These are phyloP conservation scores for Morpho achilles DNA, from an alignment of 2,888 invertebrate genomes.

Conservation along the genomic window DNA sequence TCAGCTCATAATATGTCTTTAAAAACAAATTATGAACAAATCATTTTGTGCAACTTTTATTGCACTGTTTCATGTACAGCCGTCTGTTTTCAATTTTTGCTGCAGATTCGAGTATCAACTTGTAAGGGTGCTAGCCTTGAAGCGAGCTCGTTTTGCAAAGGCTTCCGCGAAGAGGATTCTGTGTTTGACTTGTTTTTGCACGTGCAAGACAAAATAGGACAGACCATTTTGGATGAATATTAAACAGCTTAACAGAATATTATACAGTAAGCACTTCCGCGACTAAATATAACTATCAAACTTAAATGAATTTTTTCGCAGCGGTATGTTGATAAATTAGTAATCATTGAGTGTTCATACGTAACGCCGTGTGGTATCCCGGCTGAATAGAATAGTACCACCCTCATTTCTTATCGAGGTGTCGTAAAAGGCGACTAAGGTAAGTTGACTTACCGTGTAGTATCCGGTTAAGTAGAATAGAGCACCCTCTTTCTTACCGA, in stretches of 20 bases:
- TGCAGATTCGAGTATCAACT: slow-evolving; percentile 5
- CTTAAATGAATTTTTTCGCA: slow-evolving; percentile 2
- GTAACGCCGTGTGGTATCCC: too few relatives aligned
- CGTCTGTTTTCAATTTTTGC: not conserved
- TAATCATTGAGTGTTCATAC: too few relatives aligned
- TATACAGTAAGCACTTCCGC: slow-evolving; percentile 13
- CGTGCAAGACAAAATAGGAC: slow-evolving; percentile 6
- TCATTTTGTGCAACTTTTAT: slow-evolving; percentile 26
- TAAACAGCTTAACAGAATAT: slow-evolving; percentile 10
- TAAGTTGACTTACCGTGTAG: too few relatives aligned
- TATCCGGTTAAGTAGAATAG: too few relatives aligned
- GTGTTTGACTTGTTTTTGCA: not conserved
- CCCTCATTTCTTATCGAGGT: too few relatives aligned
- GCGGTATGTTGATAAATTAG: too few relatives aligned
- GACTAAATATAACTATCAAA: slow-evolving; percentile 6
- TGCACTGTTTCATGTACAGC: not conserved
- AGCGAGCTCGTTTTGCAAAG: slow-evolving; percentile 42
- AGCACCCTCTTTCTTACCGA: too few relatives aligned
- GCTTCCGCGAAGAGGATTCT: slow-evolving; percentile 16
- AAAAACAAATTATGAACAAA: slow-evolving; percentile 10
- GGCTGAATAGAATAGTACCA: too few relatives aligned
- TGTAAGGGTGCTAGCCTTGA: slow-evolving; percentile 50
- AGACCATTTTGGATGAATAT: slow-evolving; percentile 11
- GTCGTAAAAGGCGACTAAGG: too few relatives aligned
- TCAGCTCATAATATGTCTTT: slow-evolving; percentile 9